Evolutionary conservation across 1,140 invertebrate species (phyloP), one percentile per base, ranked within the genome.

Genomic region (Drosophila tani): DNA sequence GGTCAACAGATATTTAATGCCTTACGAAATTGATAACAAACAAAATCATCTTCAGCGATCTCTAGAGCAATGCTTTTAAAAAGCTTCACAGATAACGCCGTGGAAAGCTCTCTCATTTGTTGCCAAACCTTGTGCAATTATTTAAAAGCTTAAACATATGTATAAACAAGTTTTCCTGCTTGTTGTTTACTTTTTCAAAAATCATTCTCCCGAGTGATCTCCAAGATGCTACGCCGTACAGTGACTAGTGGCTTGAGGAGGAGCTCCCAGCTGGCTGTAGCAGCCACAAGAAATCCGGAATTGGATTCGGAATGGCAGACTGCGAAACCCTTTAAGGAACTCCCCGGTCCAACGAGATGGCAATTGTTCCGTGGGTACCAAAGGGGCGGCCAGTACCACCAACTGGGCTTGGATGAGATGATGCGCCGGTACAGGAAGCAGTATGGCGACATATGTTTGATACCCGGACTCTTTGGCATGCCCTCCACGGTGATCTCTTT

Each of bases 401-500:
- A 82, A 3, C 32, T 69, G 46, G 63, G 46, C 19, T 27, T 86
- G 17, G 35, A 45, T 15, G 58, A 83, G 15, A 6, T 88, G n/a
- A 71, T 81, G 66, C 5, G 24, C 0, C 40, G 46, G 14, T 56
- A 51, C 12, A 59, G 53, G 8, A n/a, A 78, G 17, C 45, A 51
- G n/a, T 91, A 75, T 41, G 87, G 87, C 3, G 65, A 78, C 15
- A 78, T 70, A 11, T 71, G 57, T 51, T 5, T 68, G 41, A 40
- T 91, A 6, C 77, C 85, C 0, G 82, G 82, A 8, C 19, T 91
- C 0, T 81, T 90, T n/a, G 85, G 85, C 15, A 78, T 73, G 78
- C 58, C 69, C n/a, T 86, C 75, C 29, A 73, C 66, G 65, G 75
- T 82, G 66, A 68, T 83, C 32, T 71, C 65, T 2, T 86, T 70